Base-by-base conservation (phyloP, 2,113 vertebrate genomes). In the Alexandromys fortis region DNA sequence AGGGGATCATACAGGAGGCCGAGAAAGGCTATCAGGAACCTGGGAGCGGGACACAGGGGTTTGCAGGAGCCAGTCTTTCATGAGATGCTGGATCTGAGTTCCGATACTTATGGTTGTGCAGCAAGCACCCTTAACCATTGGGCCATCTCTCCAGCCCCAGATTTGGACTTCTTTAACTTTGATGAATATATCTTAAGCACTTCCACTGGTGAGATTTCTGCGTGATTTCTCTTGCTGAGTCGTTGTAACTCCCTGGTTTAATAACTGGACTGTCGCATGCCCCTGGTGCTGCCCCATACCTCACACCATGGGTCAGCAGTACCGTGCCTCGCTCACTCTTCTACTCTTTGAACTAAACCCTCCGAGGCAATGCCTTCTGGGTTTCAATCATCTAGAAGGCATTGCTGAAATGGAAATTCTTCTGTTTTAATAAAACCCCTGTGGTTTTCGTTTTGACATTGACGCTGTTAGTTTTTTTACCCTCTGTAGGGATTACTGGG, bases 331-430 rank as follows among this genome's bases (percentile, higher is more conserved):
- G 22, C 38, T 17, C 22, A 30, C 42, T 7, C 33, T 17, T 67
- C 49, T 6, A 3, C 2, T 19, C 49, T 24, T 14, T 3, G 1
- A 47, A 28, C 10, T 45, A 86, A 76, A 38, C 22, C 24, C 4
- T 61, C 63, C 49, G 49, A 55, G 67, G 10, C 58, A 75, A 38
- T 67, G 42, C 22, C 82, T 70, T 28, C 28, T 35, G 75, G 65
- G 86, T 58, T 77, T 70, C 21, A 81, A 61, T 61, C 76, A 77
- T 22, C 47, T n/a, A 63, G 14, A 92, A 49, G 33, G 33, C 47
- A 52, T 85, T 91, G 14, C 21, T 89, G 87, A 93, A 95, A 95
- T 85, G 28, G 9, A 67, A 38, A 81, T 75, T 93, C 35, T 89
- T 6, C 19, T 92, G 83, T 93, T 85, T 77, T 67, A 83, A 79